Base-by-base conservation (phyloP, 2,113 vertebrate genomes). In the Corythornis cristatus region DNA sequence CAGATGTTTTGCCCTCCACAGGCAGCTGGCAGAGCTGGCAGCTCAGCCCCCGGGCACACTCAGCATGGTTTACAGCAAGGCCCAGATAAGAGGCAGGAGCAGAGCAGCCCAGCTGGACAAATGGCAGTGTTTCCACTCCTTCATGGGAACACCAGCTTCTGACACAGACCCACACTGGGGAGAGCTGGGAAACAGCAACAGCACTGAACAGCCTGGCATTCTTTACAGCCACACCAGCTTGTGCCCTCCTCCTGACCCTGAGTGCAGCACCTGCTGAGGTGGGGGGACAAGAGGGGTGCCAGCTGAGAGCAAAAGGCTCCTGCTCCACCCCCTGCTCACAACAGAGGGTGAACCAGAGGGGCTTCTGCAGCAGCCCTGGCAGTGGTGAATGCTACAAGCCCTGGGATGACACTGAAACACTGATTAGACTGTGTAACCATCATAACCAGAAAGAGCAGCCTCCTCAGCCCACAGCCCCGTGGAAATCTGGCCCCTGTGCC, bases 101-200 rank as follows among this genome's bases (percentile, higher is more conserved):
- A 86, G 58, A 88, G 5, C 9, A 83, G 61, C 74, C 48, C 79
- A 46, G 66, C 79, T 16, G 80, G 28, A 83, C 74, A 62, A 83
- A 90, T 5, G 46, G 74, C 91, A 43, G 22, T 56, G 62, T 91
- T 82, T 94, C 65, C 95, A 94, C 60, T 54, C 74, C 53, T 94
- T 68, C 83, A 31, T 88, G 85, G 58, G 96, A 97, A 95, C 9
- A 40, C 40, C 48, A 87, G 57, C 66, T 88, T 33, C 68, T 65
- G 11, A 43, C 21, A 61, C 18, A 54, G 57, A 33, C 15, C 65
- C 15, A 26, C 79, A 53, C 5, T 1, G 4, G 42, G 58, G 33
- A 76, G 43, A 82, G 25, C 19, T 29, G n/a, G 43, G 64, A 86
- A 22, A 53, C 5, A 3, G 8, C 18, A 61, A 12, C 15, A 12